Percentiles rank a stretch among this genome's conserved stretches.
Conservation (phyloP, 2,113 vertebrate species). For the Callocephalon fimbriatum region DNA sequence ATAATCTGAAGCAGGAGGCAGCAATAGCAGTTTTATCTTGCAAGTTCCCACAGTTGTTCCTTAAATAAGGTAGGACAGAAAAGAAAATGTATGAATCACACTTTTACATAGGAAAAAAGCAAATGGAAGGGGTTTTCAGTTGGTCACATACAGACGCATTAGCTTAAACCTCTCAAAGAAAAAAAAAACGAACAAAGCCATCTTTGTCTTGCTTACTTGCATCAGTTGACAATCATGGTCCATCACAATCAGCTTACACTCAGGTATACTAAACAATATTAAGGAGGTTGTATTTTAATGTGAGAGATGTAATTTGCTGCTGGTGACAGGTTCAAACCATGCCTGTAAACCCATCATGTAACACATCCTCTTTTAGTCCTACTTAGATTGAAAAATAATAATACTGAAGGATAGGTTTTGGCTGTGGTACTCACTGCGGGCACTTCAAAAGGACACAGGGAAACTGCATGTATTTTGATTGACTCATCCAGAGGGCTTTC, state of each 20-base stretch:
- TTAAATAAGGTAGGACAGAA: conserved; percentile 9
- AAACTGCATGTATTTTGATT: not conserved
- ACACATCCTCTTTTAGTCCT: conserved; percentile 59
- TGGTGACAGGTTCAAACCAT: conserved; percentile 57
- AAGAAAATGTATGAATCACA: not conserved
- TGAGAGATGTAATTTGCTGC: conserved; percentile 61
- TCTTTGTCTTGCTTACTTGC: conserved; percentile 67
- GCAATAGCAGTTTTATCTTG: conserved; percentile 81
- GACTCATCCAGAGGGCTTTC: not conserved
- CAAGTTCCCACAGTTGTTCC: conserved; percentile 37
- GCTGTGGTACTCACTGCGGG: not conserved
- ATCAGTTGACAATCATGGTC: conserved; percentile 58
- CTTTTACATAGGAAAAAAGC: not conserved
- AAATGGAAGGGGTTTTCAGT: conserved; percentile 42
- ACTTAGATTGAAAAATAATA: conserved; percentile 55
- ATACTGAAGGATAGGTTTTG: conserved; percentile 14
- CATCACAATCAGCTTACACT: conserved; percentile 68
- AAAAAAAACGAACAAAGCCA: conserved; percentile 63
- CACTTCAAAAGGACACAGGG: conserved; percentile 17
- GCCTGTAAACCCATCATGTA: conserved; percentile 37
- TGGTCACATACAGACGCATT: conserved; percentile 24
- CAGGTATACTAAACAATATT: conserved; percentile 67
- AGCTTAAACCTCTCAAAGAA: not conserved
- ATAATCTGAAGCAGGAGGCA: conserved; percentile 82
- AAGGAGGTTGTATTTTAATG: conserved; percentile 53